phyloP scores from a whole-genome alignment of 2,797 vertebrate species.

The Schizothorax lantsangensis region DNA sequence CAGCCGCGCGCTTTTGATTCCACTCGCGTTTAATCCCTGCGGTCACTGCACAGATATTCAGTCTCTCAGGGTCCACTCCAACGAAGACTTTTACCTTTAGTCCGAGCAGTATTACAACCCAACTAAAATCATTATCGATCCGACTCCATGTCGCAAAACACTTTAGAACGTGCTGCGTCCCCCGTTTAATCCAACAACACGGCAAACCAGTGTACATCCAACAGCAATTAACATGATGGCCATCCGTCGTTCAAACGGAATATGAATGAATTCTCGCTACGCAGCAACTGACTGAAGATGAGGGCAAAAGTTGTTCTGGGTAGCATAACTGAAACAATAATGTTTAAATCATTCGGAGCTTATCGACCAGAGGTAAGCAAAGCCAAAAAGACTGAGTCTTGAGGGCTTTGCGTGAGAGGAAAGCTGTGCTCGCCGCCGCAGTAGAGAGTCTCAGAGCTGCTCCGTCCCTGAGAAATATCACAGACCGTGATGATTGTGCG shows the following conservation, averaged over 20 bases:
- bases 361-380: not conserved
- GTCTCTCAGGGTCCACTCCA: conserved; percentile 25
- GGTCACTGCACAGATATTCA: conserved; percentile 27
- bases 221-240: conserved; percentile 18
- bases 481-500: conserved; percentile 29
- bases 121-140: conserved; percentile 12
- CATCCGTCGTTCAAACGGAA: conserved; percentile 15
- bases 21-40: conserved; percentile 34
- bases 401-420: conserved; percentile 36
- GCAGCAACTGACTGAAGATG: conserved; percentile 23
- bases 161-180: not conserved
- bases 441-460: not conserved
- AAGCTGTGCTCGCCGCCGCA: conserved; percentile 30
- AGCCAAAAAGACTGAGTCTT: conserved; percentile 1
- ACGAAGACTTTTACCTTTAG: conserved; percentile 11
- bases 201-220: not conserved
- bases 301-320: conserved; percentile 36
- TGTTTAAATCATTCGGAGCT: conserved; percentile 14
- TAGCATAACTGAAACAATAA: not conserved
- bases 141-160: conserved; percentile 23
- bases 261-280: not conserved
- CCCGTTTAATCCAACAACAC: conserved; percentile 28
- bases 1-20: conserved; percentile 40
- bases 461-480: conserved; percentile 32
- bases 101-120: conserved; percentile 10